These are phyloP conservation scores for Corythornis madagascariensis DNA, from an alignment of 2,113 vertebrate species.

Conservation along the genomic window DNA sequence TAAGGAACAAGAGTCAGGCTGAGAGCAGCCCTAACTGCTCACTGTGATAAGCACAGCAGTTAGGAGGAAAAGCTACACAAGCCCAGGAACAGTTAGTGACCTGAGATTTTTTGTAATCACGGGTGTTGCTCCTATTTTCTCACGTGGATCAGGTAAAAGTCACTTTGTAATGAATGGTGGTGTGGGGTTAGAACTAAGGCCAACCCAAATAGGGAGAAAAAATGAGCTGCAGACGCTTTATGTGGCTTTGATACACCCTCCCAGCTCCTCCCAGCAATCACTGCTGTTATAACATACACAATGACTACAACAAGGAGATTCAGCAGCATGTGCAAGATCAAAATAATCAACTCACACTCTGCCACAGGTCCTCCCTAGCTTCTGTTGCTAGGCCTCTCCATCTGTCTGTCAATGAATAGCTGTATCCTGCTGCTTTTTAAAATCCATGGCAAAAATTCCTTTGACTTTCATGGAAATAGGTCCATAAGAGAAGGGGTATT, in stretches of 20 bases:
- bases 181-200: constrained; percentile 3
- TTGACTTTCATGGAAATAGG: constrained; percentile 11
- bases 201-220: background rate
- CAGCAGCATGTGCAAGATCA: constrained; percentile 13
- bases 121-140: background rate
- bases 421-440: background rate
- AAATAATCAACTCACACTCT: constrained; percentile 51
- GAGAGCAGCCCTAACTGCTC: background rate
- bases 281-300: constrained; percentile 21
- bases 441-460: constrained; percentile 5
- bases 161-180: constrained; percentile 25
- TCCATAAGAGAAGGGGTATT: constrained; percentile 14
- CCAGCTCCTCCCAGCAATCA: constrained; percentile 49
- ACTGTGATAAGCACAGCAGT: background rate
- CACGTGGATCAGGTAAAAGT: background rate
- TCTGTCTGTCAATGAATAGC: constrained; percentile 38
- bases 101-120: background rate
- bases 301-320: constrained; percentile 36
- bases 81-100: background rate
- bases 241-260: constrained; percentile 71
- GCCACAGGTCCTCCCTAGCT: constrained; percentile 19
- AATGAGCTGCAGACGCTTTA: constrained; percentile 33
- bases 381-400: constrained; percentile 19
- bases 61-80: background rate
- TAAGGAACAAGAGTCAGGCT: background rate